Percentiles rank a stretch among this genome's conserved stretches.
Conservation (phyloP, 1,140 invertebrate genomes). For the Drosophila parvula region DNA sequence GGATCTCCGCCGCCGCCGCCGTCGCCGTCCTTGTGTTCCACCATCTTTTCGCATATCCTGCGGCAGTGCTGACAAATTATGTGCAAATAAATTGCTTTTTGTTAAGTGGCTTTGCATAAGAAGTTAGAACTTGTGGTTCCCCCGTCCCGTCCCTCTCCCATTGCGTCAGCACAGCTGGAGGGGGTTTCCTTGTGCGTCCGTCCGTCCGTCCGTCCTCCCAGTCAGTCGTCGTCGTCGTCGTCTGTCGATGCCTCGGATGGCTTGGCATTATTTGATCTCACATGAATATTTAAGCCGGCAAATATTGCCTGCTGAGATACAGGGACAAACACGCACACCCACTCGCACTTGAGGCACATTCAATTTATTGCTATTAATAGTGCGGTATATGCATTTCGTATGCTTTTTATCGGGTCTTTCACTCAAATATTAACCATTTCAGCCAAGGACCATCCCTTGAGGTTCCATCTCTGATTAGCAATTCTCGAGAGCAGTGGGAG, state of each 20-base stretch:
- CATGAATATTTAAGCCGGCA: constrained; percentile 76
- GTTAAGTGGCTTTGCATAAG: constrained; percentile 83
- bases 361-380: constrained; percentile 80
- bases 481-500: constrained; percentile 6
- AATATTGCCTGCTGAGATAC: constrained; percentile 54
- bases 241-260: constrained; percentile 31
- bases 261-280: constrained; percentile 70
- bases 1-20: constrained; percentile 2
- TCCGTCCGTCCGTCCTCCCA: constrained; percentile 1
- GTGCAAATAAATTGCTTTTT: constrained; percentile 83
- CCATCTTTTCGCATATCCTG: constrained; percentile 69
- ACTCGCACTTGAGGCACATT: constrained; percentile 43
- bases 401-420: constrained; percentile 60
- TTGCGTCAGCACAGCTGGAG: constrained; percentile 14
- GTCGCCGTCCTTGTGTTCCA: constrained; percentile 10
- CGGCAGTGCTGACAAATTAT: constrained; percentile 77
- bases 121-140: constrained; percentile 63
- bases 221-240: constrained; percentile 32
- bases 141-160: constrained; percentile 14
- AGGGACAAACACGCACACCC: constrained; percentile 8
- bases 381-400: constrained; percentile 56
- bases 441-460: constrained; percentile 14
- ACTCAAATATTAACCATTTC: constrained; percentile 54
- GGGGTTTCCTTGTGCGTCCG: constrained; percentile 22
- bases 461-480: constrained; percentile 25